Evolutionary conservation across 1,140 invertebrate genomes (phyloP).

Genomic region (Dryas iulia): DNA sequence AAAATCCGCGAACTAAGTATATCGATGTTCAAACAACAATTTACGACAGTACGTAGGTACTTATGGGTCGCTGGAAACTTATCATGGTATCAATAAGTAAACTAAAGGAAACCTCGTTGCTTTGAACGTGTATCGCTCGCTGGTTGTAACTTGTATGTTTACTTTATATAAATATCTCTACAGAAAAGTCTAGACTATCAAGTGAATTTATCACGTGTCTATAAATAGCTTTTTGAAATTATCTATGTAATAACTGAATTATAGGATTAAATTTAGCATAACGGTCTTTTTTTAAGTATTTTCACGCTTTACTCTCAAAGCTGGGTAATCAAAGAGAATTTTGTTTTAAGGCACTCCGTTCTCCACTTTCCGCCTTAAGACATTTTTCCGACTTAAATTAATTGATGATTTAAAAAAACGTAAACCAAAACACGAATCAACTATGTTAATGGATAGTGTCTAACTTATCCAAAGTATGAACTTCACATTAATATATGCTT

Average conservation of each 20-base stretch:
- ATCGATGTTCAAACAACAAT: slow-evolving; percentile 52
- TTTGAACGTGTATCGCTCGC: slow-evolving; percentile 48
- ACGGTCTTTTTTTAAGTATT: background rate
- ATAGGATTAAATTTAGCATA: background rate
- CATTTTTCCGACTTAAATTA: too few relatives aligned
- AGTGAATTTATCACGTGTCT: background rate
- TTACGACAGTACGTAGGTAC: slow-evolving; percentile 38
- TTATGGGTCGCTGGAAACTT: slow-evolving; percentile 48
- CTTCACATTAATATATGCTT: too few relatives aligned
- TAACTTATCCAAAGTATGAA: too few relatives aligned
- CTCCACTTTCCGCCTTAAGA: too few relatives aligned
- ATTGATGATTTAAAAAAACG: too few relatives aligned
- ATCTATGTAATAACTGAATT: background rate
- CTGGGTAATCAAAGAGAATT: too few relatives aligned
- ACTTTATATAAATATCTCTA: background rate
- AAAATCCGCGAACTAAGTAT: slow-evolving; percentile 49
- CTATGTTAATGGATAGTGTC: too few relatives aligned
- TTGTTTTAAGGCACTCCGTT: too few relatives aligned
- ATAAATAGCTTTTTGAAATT: background rate
- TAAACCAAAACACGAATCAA: too few relatives aligned
- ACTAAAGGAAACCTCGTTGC: slow-evolving; percentile 51
- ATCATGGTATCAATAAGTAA: slow-evolving; percentile 63
- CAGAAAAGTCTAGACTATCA: background rate
- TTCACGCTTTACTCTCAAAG: too few relatives aligned
- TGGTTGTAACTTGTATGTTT: slow-evolving; percentile 21